A percentile compares a stretch with the other conserved stretches of the same genome.
These are phyloP conservation scores for Brotula barbata DNA, from an alignment of 2,797 vertebrate species.

Conservation along the genomic window DNA sequence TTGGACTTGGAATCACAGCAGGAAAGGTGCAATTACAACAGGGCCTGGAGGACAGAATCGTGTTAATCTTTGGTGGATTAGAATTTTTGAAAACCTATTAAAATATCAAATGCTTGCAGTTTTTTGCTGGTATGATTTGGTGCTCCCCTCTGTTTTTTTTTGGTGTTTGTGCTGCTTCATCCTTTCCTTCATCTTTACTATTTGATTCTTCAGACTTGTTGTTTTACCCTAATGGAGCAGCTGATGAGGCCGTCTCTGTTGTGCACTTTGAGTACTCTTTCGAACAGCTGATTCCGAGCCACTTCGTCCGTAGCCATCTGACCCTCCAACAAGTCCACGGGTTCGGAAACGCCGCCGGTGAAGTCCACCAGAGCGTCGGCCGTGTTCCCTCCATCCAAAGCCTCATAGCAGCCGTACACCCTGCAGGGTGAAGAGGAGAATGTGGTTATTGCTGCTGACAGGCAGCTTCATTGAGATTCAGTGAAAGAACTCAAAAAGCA, in stretches of 20 bases:
- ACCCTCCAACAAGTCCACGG: conserved; percentile 88
- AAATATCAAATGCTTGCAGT: too few relatives aligned
- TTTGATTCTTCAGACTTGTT: background rate
- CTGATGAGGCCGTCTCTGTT: conserved; percentile 95
- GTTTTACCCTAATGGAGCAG: conserved; percentile 92
- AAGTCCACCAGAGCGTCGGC: conserved; percentile 95
- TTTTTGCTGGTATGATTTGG: too few relatives aligned
- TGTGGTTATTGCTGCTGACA: background rate
- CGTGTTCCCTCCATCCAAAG: conserved; percentile 94
- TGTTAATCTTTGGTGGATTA: too few relatives aligned
- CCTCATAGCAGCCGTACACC: conserved; percentile 91
- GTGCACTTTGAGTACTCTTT: conserved; percentile 91
- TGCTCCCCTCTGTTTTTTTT: too few relatives aligned
- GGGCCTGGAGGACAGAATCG: too few relatives aligned
- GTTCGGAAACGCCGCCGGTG: conserved; percentile 93
- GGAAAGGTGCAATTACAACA: too few relatives aligned
- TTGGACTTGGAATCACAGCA: too few relatives aligned
- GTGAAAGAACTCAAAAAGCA: too few relatives aligned
- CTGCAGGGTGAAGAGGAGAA: conserved; percentile 64
- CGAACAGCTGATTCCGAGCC: conserved; percentile 89
- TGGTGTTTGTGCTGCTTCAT: too few relatives aligned
- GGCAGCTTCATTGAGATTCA: too few relatives aligned
- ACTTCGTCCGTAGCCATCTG: conserved; percentile 82
- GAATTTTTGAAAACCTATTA: too few relatives aligned
- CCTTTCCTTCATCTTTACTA: too few relatives aligned